A percentile compares a stretch with the other conserved stretches of the same genome.
These are phyloP conservation scores for Zygaena filipendulae DNA, from an alignment of 2,888 invertebrate species.

Conservation along the genomic window DNA sequence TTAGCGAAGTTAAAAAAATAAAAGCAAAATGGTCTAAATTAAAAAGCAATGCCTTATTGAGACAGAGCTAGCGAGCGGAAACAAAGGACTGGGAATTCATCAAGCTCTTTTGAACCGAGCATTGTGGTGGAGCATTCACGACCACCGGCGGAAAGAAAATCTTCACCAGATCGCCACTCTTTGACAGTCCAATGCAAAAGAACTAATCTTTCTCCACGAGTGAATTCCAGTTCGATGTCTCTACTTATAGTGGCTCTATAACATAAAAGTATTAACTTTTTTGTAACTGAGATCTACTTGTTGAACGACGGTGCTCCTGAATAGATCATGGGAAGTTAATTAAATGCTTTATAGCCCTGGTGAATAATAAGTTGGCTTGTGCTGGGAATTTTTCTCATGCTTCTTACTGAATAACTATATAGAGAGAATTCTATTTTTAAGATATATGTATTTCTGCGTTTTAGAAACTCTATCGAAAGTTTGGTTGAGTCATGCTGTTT, in stretches of 20 bases:
- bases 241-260: conserved; percentile 40
- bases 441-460: no score
- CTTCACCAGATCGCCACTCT: conserved; percentile 57
- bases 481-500: no score
- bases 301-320: conserved; percentile 47
- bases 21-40: conserved; percentile 60
- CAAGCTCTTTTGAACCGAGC: conserved; percentile 62
- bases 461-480: no score
- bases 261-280: conserved; percentile 42
- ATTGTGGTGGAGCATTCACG: conserved; percentile 55
- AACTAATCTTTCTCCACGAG: conserved; percentile 41
- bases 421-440: no score
- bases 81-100: conserved; percentile 63
- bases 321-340: conserved; percentile 43
- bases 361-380: no score
- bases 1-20: conserved; percentile 46
- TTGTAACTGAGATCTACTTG: conserved; percentile 41
- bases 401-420: conserved; percentile 6
- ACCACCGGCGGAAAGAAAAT: conserved; percentile 56
- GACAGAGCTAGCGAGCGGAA: conserved; percentile 57
- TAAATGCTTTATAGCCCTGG: conserved; percentile 43
- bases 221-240: conserved; percentile 49
- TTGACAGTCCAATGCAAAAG: conserved; percentile 54
- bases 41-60: conserved; percentile 63
- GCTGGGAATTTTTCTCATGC: conserved; percentile 20